A percentile compares a stretch with the other conserved stretches of the same genome.
These are phyloP conservation scores for Drosophila busckii DNA, from an alignment of 1,140 invertebrate genomes.

Conservation along the genomic window DNA sequence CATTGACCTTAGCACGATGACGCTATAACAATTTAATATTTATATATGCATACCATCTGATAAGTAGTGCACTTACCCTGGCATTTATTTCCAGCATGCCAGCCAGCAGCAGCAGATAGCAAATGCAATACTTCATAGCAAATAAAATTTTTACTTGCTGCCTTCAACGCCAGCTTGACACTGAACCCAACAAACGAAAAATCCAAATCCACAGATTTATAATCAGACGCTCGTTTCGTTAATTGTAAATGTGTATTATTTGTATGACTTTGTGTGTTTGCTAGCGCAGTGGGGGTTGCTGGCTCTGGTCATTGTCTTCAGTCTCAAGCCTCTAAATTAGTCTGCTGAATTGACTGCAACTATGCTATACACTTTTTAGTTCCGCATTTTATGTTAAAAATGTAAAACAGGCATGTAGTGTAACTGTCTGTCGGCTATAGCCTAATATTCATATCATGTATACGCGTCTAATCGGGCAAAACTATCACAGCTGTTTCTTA, in stretches of 20 bases:
- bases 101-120: not conserved
- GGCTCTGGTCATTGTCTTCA: too few relatives aligned
- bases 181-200: slow-evolving; percentile 8
- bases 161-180: slow-evolving; percentile 1
- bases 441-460: too few relatives aligned
- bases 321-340: too few relatives aligned
- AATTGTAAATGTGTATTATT: too few relatives aligned
- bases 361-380: too few relatives aligned
- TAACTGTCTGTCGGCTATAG: too few relatives aligned
- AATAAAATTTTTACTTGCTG: not conserved
- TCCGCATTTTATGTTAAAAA: too few relatives aligned
- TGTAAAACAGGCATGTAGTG: too few relatives aligned
- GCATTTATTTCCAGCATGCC: not conserved
- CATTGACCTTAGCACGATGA: not conserved
- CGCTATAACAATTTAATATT: slow-evolving; percentile 16
- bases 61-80: not conserved
- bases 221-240: not conserved
- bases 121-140: not conserved
- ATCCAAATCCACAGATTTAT: slow-evolving; percentile 10
- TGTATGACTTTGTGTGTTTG: too few relatives aligned
- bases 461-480: too few relatives aligned
- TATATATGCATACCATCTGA: not conserved
- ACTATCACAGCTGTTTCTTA: too few relatives aligned
- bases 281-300: slow-evolving; percentile 1
- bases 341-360: too few relatives aligned